Evolutionary conservation across 2,113 vertebrate species (phyloP).

Genomic region (Propithecus coquereli): DNA sequence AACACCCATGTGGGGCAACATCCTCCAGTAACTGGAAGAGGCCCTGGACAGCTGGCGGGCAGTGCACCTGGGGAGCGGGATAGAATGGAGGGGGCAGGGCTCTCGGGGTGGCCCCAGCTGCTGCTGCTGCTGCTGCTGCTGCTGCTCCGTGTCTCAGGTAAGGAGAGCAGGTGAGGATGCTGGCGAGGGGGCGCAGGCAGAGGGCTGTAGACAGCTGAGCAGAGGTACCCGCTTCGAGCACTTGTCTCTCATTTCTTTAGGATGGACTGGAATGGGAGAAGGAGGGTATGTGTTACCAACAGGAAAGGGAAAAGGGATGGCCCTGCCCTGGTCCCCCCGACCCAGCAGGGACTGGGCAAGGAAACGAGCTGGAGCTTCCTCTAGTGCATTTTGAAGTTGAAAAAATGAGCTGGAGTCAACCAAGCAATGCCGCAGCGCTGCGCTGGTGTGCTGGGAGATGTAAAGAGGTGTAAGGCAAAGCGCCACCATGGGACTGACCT

Average conservation of each 20-base stretch:
- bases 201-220: not conserved
- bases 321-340: not conserved
- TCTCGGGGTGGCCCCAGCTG: not conserved
- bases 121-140: not conserved
- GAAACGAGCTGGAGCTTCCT: not conserved
- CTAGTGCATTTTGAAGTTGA: not conserved
- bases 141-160: constrained; percentile 21
- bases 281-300: not conserved
- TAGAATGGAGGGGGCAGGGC: not conserved
- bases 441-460: not conserved
- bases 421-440: not conserved
- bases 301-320: not conserved
- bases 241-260: not conserved
- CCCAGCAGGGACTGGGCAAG: not conserved
- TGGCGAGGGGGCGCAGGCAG: not conserved
- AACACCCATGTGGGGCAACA: no score
- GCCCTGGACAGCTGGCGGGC: accelerated
- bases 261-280: not conserved
- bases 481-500: not conserved
- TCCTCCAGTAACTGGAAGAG: not conserved
- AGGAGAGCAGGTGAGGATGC: not conserved
- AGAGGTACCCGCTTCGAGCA: not conserved
- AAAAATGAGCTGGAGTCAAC: not conserved
- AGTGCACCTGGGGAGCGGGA: not conserved
- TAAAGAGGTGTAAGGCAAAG: not conserved